Evolutionary conservation across 2,113 vertebrate species (phyloP).

Genomic region (Eonycteris spelaea): DNA sequence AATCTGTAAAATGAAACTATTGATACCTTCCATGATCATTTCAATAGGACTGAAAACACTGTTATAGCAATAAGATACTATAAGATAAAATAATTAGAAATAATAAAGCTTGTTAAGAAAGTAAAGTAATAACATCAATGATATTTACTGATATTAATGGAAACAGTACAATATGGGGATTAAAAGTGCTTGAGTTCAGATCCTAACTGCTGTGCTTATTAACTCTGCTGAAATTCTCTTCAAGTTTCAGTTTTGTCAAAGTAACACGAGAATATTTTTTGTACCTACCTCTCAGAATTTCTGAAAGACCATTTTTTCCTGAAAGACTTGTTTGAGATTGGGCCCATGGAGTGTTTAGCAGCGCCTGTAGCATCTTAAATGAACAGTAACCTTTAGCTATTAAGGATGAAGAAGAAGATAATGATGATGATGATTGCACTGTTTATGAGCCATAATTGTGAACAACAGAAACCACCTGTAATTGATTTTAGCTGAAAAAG

Average conservation of each 20-base stretch:
- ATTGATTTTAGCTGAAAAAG: neutral
- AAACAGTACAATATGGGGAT: neutral
- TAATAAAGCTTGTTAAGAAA: neutral
- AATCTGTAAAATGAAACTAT: neutral
- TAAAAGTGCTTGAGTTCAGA: neutral
- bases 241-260: neutral
- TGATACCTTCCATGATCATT: neutral
- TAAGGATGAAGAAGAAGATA: neutral
- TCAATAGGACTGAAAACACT: neutral
- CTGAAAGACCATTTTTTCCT: neutral
- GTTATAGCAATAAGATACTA: neutral
- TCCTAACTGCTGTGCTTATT: neutral
- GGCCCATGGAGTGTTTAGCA: neutral
- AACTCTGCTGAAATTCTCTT: neutral
- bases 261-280: neutral
- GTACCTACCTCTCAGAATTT: neutral
- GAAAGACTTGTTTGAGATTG: neutral
- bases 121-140: neutral
- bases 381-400: neutral
- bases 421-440: neutral
- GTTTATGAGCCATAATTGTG: neutral
- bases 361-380: neutral
- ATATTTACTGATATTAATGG: neutral
- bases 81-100: neutral
- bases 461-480: neutral